Percentiles rank a stretch among this genome's conserved stretches.
These are phyloP conservation scores for Pyrrhia umbra DNA, from an alignment of 2,888 invertebrate genomes.

Conservation along the genomic window DNA sequence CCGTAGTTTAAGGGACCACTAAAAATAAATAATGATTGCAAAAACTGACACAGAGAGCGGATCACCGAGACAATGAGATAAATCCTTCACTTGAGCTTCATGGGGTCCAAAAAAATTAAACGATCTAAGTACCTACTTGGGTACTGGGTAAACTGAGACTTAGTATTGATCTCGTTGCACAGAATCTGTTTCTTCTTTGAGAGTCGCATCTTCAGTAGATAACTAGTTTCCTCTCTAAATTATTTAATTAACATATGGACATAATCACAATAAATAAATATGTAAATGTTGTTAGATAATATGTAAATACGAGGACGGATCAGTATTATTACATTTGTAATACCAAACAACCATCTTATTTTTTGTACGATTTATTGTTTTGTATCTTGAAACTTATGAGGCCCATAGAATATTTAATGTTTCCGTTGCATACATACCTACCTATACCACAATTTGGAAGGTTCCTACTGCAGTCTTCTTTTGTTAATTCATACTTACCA, in stretches of 20 bases:
- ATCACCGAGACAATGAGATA: constrained; percentile 24
- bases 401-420: too few relatives aligned
- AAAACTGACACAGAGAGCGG: constrained; percentile 11
- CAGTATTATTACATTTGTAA: too few relatives aligned
- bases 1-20: constrained; percentile 2
- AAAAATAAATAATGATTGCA: neutral
- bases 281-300: too few relatives aligned
- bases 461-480: too few relatives aligned
- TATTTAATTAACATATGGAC: neutral
- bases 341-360: too few relatives aligned
- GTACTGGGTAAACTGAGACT: constrained; percentile 4
- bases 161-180: constrained; percentile 21
- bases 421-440: too few relatives aligned
- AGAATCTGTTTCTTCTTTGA: neutral
- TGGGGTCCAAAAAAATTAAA: neutral
- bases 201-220: neutral
- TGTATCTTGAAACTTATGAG: too few relatives aligned
- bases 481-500: neutral
- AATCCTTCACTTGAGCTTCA: constrained; percentile 3
- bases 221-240: neutral
- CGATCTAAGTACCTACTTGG: neutral
- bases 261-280: neutral
- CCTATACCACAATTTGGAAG: neutral
- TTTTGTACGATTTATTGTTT: too few relatives aligned
- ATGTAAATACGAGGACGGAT: too few relatives aligned